Evolutionary conservation across 2,888 invertebrate species (phyloP).

Genomic region (Crocallis elinguaria): DNA sequence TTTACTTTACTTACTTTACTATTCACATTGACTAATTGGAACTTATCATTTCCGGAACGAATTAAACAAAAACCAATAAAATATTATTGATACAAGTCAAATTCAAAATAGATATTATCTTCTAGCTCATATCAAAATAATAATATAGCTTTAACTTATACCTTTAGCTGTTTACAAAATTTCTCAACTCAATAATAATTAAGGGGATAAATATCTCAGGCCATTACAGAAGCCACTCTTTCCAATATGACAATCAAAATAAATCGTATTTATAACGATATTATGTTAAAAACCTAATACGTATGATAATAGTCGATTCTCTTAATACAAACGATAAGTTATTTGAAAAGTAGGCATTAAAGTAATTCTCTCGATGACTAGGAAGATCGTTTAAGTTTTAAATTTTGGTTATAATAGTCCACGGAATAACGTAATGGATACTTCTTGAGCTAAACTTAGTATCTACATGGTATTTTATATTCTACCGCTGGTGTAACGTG

Average conservation of each 20-base stretch:
- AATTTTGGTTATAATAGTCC: constrained; percentile 31
- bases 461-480: constrained; percentile 14
- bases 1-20: too few species aligned
- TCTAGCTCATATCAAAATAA: not conserved
- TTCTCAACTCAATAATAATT: constrained; percentile 11
- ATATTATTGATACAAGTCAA: not conserved
- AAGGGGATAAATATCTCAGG: constrained; percentile 6
- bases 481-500: constrained; percentile 7
- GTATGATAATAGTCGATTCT: constrained; percentile 46
- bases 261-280: constrained; percentile 37
- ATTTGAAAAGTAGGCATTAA: constrained; percentile 30
- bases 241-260: constrained; percentile 23
- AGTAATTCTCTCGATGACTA: constrained; percentile 36
- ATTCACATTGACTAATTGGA: too few species aligned
- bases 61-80: not conserved
- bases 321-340: constrained; percentile 41
- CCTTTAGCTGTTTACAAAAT: not conserved
- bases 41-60: not conserved
- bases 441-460: constrained; percentile 10
- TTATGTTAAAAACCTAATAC: constrained; percentile 48
- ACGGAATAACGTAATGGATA: constrained; percentile 10
- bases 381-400: constrained; percentile 28
- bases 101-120: not conserved
- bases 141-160: not conserved
- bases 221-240: constrained; percentile 14